These are phyloP conservation scores for Orthonyx spaldingii DNA, from an alignment of 2,113 vertebrate species.

Conservation along the genomic window DNA sequence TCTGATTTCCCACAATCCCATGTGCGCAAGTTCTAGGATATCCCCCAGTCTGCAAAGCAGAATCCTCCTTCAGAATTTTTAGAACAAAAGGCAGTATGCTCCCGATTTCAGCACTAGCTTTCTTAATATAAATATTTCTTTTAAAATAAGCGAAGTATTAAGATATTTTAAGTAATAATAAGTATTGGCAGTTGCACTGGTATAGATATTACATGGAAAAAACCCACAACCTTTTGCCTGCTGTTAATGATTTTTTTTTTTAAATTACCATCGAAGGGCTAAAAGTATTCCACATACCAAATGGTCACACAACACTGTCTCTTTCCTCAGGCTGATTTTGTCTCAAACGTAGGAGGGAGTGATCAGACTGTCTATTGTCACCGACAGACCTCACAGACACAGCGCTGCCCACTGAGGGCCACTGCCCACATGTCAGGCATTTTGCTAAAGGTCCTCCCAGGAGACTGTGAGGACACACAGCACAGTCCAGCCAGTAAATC, in stretches of 20 bases:
- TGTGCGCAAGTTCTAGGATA: neutral
- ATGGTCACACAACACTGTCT: neutral
- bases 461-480: neutral
- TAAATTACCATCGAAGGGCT: neutral
- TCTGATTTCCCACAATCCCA: neutral
- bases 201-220: neutral
- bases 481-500: neutral
- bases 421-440: rapidly evolving
- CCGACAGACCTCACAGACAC: neutral
- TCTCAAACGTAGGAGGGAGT: neutral
- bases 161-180: neutral
- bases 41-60: neutral
- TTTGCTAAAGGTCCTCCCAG: neutral
- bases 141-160: neutral
- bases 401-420: neutral
- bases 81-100: neutral
- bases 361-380: neutral
- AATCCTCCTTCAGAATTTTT: neutral
- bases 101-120: neutral
- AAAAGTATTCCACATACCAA: neutral
- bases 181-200: neutral
- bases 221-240: neutral
- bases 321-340: neutral
- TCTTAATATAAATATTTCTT: neutral
- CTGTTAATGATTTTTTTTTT: neutral